These are phyloP conservation scores for Euphysa ruthae DNA, from an alignment of 30 jellyfish, hydroid and myxozoan genomes.

Conservation along the genomic window DNA sequence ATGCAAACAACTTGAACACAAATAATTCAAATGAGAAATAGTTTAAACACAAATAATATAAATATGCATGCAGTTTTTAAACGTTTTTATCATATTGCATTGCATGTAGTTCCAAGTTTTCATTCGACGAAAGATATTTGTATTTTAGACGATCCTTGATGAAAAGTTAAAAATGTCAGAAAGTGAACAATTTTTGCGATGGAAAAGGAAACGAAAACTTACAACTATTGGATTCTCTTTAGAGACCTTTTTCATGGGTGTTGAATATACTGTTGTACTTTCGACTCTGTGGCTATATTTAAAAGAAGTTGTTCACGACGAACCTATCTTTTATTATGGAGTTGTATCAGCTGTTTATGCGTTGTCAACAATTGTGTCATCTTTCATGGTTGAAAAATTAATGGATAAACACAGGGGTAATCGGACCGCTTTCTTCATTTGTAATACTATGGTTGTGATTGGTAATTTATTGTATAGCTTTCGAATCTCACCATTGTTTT, in stretches of 20 bases:
- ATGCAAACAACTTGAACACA: no score
- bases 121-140: no score
- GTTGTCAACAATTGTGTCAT: constrained; percentile 1
- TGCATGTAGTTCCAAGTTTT: no score
- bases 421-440: not conserved
- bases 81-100: no score
- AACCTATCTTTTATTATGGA: constrained; percentile 6
- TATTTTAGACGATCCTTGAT: no score
- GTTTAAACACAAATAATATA: no score
- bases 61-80: no score
- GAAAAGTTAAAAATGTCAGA: no score
- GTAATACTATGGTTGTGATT: constrained; percentile 18
- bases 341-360: constrained; percentile 9
- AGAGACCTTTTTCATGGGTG: not conserved
- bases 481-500: constrained; percentile 24
- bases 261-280: constrained; percentile 19
- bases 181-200: no score
- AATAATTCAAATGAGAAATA: no score
- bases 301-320: not conserved
- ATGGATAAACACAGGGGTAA: constrained; percentile 12
- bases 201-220: constrained; percentile 7
- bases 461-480: constrained; percentile 30
- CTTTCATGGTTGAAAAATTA: constrained; percentile 5
- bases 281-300: constrained; percentile 13
- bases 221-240: not conserved